A percentile compares a stretch with the other conserved stretches of the same genome.
These are phyloP conservation scores for Agonopterix subpropinquella DNA, from an alignment of 2,888 invertebrate genomes.

Conservation along the genomic window DNA sequence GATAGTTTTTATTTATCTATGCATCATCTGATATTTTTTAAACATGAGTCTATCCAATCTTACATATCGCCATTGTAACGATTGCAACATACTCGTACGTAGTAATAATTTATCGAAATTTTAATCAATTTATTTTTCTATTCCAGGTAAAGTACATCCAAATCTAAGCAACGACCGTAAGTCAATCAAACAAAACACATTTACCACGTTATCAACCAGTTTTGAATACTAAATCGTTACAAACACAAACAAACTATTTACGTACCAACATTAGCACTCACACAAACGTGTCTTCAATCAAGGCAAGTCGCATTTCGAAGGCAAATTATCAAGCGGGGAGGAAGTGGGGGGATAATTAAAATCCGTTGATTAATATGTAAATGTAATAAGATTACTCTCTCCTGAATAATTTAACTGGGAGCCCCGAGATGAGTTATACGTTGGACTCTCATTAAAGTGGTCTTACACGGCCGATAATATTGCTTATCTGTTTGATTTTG, in stretches of 20 bases:
- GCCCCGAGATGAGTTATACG: slow-evolving; percentile 70
- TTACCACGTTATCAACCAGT: slow-evolving; percentile 17
- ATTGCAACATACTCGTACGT: too few species aligned
- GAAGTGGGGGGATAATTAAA: slow-evolving; percentile 92
- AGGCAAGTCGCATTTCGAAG: slow-evolving; percentile 69
- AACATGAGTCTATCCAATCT: too few species aligned
- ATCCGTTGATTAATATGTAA: slow-evolving; percentile 99
- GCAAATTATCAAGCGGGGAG: slow-evolving; percentile 67
- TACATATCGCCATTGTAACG: too few species aligned
- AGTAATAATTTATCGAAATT: too few species aligned
- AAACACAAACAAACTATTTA: slow-evolving; percentile 55
- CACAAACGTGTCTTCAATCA: slow-evolving; percentile 59
- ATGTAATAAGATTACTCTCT: slow-evolving; percentile 98
- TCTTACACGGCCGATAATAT: slow-evolving; percentile 9
- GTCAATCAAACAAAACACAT: slow-evolving; percentile 13
- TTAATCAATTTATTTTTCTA: slow-evolving; percentile 10
- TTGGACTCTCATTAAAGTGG: slow-evolving; percentile 60
- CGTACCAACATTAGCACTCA: slow-evolving; percentile 43
- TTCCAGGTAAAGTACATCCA: slow-evolving; percentile 47
- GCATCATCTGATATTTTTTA: too few species aligned
- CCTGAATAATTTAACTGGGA: slow-evolving; percentile 84
- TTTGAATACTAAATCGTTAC: slow-evolving; percentile 22
- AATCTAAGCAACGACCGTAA: slow-evolving; percentile 21
- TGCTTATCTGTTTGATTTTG: background rate
- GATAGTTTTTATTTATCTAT: too few species aligned